Percentiles rank a stretch among this genome's conserved stretches.
These are phyloP conservation scores for Dendronephthya gigantea DNA, from an alignment of 64 coral and sea anemone species.

Conservation along the genomic window DNA sequence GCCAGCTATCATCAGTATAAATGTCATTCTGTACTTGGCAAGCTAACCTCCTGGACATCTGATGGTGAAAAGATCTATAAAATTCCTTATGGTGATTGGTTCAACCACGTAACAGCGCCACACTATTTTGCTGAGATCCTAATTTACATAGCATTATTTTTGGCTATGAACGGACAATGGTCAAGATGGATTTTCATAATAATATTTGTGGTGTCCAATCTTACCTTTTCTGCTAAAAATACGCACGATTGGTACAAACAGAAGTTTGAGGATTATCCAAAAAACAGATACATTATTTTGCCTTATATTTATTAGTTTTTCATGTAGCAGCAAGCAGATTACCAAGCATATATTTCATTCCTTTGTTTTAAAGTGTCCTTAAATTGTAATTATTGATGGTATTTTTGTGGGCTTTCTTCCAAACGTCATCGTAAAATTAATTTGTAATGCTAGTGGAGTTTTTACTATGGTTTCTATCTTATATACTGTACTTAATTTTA, in stretches of 20 bases:
- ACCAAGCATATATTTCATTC: too few species aligned
- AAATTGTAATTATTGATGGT: too few species aligned
- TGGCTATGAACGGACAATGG: constrained; percentile 55
- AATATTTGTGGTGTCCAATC: constrained; percentile 63
- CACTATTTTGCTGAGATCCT: constrained; percentile 96
- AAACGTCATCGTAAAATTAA: too few species aligned
- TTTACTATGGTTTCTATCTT: too few species aligned
- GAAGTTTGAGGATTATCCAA: constrained; percentile 83
- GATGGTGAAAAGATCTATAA: constrained; percentile 43
- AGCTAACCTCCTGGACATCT: constrained; percentile 35
- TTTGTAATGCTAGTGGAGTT: too few species aligned
- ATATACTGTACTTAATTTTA: too few species aligned
- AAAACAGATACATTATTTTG: constrained; percentile 60
- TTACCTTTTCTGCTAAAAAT: constrained; percentile 54
- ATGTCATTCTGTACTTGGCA: constrained; percentile 70
- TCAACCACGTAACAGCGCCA: constrained; percentile 73
- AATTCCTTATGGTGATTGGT: constrained; percentile 92
- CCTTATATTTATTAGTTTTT: constrained; percentile 52
- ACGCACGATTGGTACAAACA: constrained; percentile 77
- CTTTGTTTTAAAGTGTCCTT: too few species aligned
- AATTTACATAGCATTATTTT: constrained; percentile 74
- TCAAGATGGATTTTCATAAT: constrained; percentile 56
- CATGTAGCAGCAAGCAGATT: too few species aligned
- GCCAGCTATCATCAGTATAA: constrained; percentile 70
- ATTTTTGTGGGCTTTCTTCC: too few species aligned